phyloP scores from a whole-genome alignment of 2,797 vertebrate species.

The Lithobates sylvaticus region DNA sequence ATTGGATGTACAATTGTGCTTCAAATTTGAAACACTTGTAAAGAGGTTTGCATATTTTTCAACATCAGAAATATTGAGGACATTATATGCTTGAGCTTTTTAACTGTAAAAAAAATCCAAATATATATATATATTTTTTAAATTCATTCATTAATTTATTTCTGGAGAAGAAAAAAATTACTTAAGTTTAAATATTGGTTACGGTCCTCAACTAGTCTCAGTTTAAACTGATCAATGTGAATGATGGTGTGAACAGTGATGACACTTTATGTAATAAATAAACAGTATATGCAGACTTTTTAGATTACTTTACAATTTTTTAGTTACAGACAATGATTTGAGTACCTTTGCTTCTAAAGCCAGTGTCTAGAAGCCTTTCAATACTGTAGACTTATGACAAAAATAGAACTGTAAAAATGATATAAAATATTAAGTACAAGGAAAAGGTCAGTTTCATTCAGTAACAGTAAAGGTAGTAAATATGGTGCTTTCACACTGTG shows the following conservation, averaged over 20 bases:
- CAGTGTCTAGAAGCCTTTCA: conserved; percentile 16
- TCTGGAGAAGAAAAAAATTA: too few species aligned
- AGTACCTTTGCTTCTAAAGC: background rate
- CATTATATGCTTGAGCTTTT: too few species aligned
- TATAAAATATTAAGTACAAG: conserved; percentile 54
- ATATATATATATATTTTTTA: too few species aligned
- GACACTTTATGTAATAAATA: background rate
- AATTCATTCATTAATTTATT: too few species aligned
- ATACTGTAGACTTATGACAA: conserved; percentile 23
- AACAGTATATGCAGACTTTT: background rate
- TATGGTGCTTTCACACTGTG: conserved; percentile 36
- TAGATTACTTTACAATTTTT: background rate
- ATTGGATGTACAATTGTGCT: too few species aligned
- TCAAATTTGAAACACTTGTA: too few species aligned
- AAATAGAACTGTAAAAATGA: conserved; percentile 38
- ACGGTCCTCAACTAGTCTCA: background rate
- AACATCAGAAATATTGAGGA: too few species aligned
- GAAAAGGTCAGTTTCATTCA: conserved; percentile 49
- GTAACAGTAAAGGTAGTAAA: conserved; percentile 51
- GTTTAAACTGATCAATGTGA: background rate
- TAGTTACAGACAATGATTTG: background rate
- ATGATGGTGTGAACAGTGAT: background rate
- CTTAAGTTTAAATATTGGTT: too few species aligned
- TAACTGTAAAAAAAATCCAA: too few species aligned
- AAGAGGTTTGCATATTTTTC: too few species aligned